Evolutionary conservation across 2,113 vertebrate genomes (phyloP), one percentile per base, ranked within the genome.

Genomic region (Romanogobio albipinnatus): DNA sequence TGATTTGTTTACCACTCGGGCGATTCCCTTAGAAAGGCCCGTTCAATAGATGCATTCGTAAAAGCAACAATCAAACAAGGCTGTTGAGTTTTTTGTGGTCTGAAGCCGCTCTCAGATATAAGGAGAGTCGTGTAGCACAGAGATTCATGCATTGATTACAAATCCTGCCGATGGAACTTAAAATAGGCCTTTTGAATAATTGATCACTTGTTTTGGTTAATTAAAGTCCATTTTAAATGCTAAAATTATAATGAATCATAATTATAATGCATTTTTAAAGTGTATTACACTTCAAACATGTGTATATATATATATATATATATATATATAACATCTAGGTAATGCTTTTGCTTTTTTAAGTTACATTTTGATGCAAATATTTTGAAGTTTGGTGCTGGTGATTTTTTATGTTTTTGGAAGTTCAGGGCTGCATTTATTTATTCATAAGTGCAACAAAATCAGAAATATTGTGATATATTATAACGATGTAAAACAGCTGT

Each of bases 41-140:
- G 3, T 22, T 9, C 75, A 33, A 26, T 61, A 62, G 9, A 39
- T 62, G 9, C 76, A 61, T 56, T 39, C 75, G 59, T 77, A 43
- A 77, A 77, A 68, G 64, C 17, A 22, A 76, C 4, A 56, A 22
- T 77, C 19, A 58, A 77, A 76, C 51, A 22, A 36, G 51, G 26
- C 15, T 76, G 24, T 24, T 77, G n/a, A 3, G n/a, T 77, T n/a
- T 77, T 13, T 77, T 22, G 11, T 39, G 26, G 26, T 77, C 17
- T 56, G 17, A 56, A 56, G 17, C 53, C 53, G 0, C 53, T 56
- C 53, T 56, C 53, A 56, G 53, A 56, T 22, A 56, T 8, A 8
- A 29, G 0, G 7, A 14, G 29, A 33, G 14, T 66, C 62, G 14
- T 33, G 62, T 3, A 66, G 14, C 14, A 17, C 8, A 19, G 15